Percentiles rank a stretch among this genome's conserved stretches.
These are phyloP conservation scores for Polietes domitor DNA, from an alignment of 2,888 invertebrate species.

Conservation along the genomic window DNA sequence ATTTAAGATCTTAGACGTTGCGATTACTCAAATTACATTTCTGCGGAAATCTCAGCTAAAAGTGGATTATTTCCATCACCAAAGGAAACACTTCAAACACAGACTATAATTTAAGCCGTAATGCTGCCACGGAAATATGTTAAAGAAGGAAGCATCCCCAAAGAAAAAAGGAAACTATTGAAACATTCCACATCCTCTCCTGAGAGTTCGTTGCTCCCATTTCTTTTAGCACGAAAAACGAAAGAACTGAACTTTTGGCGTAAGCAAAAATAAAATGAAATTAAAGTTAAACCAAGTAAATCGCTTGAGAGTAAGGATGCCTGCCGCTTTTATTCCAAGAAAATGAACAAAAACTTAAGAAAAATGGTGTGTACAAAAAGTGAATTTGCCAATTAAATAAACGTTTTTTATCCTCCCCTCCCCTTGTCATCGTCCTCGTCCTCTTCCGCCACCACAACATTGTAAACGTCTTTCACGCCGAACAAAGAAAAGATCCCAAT, in stretches of 20 bases:
- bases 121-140: background rate
- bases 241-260: slow-evolving; percentile 1
- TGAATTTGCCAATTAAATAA: slow-evolving; percentile 62
- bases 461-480: background rate
- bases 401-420: slow-evolving; percentile 24
- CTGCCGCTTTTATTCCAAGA: background rate
- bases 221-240: slow-evolving; percentile 11
- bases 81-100: background rate
- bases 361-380: slow-evolving; percentile 32
- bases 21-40: slow-evolving; percentile 16
- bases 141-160: background rate
- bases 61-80: slow-evolving; percentile 29
- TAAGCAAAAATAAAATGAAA: background rate
- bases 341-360: too few relatives aligned
- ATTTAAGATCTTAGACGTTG: background rate
- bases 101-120: slow-evolving; percentile 3
- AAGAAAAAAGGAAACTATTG: slow-evolving; percentile 18
- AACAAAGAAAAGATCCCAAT: slow-evolving; percentile 1
- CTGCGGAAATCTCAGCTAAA: slow-evolving; percentile 4
- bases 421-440: background rate
- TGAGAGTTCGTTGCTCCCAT: background rate
- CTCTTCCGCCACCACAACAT: background rate
- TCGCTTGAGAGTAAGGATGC: slow-evolving; percentile 4
- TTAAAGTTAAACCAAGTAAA: slow-evolving; percentile 15
- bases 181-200: background rate